Evolutionary conservation across 2,797 vertebrate genomes (phyloP).

Genomic region (Halcyon smyrnensis): DNA sequence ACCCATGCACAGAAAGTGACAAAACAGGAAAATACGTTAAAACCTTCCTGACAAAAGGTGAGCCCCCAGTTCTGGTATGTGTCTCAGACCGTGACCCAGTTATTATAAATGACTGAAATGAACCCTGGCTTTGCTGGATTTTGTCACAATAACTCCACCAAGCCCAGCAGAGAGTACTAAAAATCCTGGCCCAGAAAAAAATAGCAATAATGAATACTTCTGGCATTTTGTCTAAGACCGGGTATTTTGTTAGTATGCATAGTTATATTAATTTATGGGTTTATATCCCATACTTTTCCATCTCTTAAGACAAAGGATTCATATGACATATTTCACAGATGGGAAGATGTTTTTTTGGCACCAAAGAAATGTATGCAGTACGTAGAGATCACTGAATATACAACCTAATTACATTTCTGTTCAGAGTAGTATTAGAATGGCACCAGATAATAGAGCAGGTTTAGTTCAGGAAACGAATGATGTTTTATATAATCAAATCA

Average conservation of each 20-base stretch:
- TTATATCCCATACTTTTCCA: not conserved
- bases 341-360: not conserved
- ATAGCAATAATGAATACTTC: not conserved
- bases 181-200: not conserved
- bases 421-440: conserved; percentile 15
- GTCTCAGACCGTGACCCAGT: not conserved
- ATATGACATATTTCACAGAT: not conserved
- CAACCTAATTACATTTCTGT: not conserved
- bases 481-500: conserved; percentile 21
- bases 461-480: conserved; percentile 48
- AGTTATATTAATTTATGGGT: not conserved
- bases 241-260: not conserved
- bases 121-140: not conserved
- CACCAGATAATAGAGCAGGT: conserved; percentile 29
- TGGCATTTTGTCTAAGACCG: not conserved
- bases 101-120: not conserved
- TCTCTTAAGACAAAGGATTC: not conserved
- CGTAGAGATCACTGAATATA: not conserved
- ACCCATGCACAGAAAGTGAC: not conserved
- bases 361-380: not conserved
- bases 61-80: not conserved
- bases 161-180: not conserved
- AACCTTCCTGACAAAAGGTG: not conserved
- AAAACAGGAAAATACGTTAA: not conserved
- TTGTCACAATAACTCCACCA: not conserved